These are phyloP conservation scores for Apantesis nais DNA, from an alignment of 2,888 invertebrate genomes.

Conservation along the genomic window DNA sequence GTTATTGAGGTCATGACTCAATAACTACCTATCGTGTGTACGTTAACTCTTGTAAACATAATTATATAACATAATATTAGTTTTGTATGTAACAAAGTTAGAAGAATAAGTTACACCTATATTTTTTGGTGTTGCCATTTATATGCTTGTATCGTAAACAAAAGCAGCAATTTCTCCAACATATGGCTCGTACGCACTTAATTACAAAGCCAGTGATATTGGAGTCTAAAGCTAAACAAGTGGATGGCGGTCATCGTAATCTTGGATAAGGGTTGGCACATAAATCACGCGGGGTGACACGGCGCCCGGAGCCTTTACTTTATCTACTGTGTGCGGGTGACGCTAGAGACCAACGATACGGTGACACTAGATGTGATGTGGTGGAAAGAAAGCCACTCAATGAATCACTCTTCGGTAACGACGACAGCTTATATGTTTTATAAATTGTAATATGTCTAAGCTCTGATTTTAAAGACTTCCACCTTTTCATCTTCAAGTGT, in stretches of 20 bases:
- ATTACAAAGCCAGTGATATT: constrained; percentile 54
- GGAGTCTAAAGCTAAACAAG: constrained; percentile 79
- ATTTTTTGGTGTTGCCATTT: background rate
- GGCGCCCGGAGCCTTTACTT: constrained; percentile 79
- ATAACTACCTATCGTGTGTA: too few species aligned
- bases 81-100: too few species aligned
- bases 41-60: too few species aligned
- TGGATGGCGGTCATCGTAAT: constrained; percentile 85
- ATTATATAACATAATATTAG: too few species aligned
- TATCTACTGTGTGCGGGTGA: constrained; percentile 84
- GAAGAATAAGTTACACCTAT: too few species aligned
- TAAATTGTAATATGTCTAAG: background rate
- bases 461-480: background rate
- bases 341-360: constrained; percentile 55
- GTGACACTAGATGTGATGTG: constrained; percentile 33
- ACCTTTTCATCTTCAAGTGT: background rate
- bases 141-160: constrained; percentile 32
- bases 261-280: constrained; percentile 84
- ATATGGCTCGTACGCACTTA: constrained; percentile 45
- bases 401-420: background rate
- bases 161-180: constrained; percentile 25
- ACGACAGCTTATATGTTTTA: background rate
- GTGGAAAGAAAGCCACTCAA: background rate
- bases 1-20: too few species aligned
- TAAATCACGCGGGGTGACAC: constrained; percentile 82